phyloP scores from a whole-genome alignment of 1,140 invertebrate species.

The Trachelipus rathkii region DNA sequence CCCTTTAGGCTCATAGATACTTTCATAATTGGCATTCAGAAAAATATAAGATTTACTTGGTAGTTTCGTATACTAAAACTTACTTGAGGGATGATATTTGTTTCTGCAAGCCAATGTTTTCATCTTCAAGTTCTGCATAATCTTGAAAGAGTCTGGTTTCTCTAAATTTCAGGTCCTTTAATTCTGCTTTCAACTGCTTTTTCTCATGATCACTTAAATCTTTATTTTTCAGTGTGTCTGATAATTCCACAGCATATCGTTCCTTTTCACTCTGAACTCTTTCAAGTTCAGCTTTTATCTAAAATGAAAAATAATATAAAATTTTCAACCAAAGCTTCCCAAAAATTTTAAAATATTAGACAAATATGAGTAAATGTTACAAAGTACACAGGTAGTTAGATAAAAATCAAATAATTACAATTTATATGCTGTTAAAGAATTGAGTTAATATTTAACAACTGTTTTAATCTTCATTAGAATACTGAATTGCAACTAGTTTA shows the following conservation, averaged over 20 bases:
- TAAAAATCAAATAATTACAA: too few species aligned
- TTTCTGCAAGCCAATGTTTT: constrained; percentile 95
- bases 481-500: too few species aligned
- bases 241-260: constrained; percentile 56
- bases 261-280: constrained; percentile 62
- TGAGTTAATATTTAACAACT: too few species aligned
- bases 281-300: constrained; percentile 72
- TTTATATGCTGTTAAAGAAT: too few species aligned
- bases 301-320: too few species aligned
- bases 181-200: constrained; percentile 68
- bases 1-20: too few species aligned
- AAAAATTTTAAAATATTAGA: too few species aligned
- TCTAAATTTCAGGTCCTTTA: constrained; percentile 83
- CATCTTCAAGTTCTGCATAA: constrained; percentile 94
- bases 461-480: too few species aligned
- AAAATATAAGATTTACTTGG: neutral
- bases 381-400: too few species aligned
- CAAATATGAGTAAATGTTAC: too few species aligned
- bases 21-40: neutral
- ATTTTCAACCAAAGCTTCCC: too few species aligned
- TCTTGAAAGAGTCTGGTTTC: constrained; percentile 86
- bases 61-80: neutral
- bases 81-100: constrained; percentile 76
- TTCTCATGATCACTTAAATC: constrained; percentile 74
- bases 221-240: constrained; percentile 76